These are phyloP conservation scores for Yponomeuta evonymella DNA, from an alignment of 2,888 invertebrate species.

Conservation along the genomic window DNA sequence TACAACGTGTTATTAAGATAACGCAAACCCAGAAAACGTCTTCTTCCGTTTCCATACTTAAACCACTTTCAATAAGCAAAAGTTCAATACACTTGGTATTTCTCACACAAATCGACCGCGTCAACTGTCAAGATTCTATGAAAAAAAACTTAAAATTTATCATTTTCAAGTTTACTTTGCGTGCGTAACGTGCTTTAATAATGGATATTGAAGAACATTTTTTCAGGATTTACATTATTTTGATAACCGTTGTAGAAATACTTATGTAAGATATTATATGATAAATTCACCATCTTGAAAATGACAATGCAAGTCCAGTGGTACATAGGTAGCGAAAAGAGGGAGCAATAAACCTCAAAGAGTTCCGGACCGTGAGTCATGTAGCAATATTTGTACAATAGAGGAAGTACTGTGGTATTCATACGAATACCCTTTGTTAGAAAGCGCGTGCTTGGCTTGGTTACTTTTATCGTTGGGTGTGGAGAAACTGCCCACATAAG, in stretches of 20 bases:
- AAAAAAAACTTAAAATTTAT: no score
- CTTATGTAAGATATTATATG: neutral
- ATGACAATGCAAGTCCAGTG: neutral
- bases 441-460: neutral
- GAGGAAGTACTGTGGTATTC: neutral
- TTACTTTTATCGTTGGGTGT: neutral
- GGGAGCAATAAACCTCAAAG: slow-evolving; percentile 51
- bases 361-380: slow-evolving; percentile 31
- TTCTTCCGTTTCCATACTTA: no score
- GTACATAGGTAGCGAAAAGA: slow-evolving; percentile 14
- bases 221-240: no score
- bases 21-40: no score
- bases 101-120: no score
- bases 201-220: no score
- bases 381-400: neutral
- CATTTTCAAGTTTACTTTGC: no score
- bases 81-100: no score
- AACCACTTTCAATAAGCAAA: no score
- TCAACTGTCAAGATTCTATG: no score
- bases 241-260: neutral
- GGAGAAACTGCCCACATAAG: neutral
- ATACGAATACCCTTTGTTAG: neutral
- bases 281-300: neutral
- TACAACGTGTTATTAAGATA: no score
- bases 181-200: no score